These are phyloP conservation scores for Fistularia commersonii DNA, from an alignment of 2,797 vertebrate genomes.

Conservation along the genomic window DNA sequence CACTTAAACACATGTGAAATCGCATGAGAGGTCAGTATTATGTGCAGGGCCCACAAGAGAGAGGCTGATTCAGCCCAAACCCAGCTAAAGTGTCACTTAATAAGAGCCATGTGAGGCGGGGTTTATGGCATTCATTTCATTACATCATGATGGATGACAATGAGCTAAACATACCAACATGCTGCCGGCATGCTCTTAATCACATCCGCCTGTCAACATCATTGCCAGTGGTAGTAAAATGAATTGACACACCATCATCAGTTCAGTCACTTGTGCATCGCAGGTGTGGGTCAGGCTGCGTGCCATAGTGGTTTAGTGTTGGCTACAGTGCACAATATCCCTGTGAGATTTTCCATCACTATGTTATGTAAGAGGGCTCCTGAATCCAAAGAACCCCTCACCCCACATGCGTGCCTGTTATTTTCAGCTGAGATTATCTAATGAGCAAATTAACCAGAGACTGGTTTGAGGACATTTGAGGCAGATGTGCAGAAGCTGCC, in stretches of 20 bases:
- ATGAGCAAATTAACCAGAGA: conserved; percentile 39
- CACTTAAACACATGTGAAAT: no score
- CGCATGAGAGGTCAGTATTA: no score
- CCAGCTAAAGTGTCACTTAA: background rate
- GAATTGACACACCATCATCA: conserved; percentile 34
- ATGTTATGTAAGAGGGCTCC: conserved; percentile 31
- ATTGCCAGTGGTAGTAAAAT: conserved; percentile 17
- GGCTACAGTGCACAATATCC: conserved; percentile 5
- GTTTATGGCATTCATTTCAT: conserved; percentile 8
- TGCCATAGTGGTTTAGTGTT: conserved; percentile 3
- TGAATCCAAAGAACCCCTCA: conserved; percentile 16
- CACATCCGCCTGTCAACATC: conserved; percentile 16
- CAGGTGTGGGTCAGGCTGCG: conserved; percentile 27
- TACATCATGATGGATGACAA: conserved; percentile 29
- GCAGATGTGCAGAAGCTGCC: background rate
- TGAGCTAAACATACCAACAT: conserved; percentile 27
- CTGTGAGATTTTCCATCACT: conserved; percentile 21
- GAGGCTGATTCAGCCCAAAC: conserved; percentile 1
- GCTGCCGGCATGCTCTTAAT: conserved; percentile 32
- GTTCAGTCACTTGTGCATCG: conserved; percentile 29
- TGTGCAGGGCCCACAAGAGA: background rate
- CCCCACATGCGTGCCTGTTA: conserved; percentile 9
- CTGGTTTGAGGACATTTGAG: background rate
- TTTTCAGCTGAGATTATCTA: conserved; percentile 35
- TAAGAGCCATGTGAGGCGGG: conserved; percentile 5